A percentile compares a stretch with the other conserved stretches of the same genome.
These are phyloP conservation scores for Tenthredo amoena DNA, from an alignment of 2,888 invertebrate species.

Conservation along the genomic window DNA sequence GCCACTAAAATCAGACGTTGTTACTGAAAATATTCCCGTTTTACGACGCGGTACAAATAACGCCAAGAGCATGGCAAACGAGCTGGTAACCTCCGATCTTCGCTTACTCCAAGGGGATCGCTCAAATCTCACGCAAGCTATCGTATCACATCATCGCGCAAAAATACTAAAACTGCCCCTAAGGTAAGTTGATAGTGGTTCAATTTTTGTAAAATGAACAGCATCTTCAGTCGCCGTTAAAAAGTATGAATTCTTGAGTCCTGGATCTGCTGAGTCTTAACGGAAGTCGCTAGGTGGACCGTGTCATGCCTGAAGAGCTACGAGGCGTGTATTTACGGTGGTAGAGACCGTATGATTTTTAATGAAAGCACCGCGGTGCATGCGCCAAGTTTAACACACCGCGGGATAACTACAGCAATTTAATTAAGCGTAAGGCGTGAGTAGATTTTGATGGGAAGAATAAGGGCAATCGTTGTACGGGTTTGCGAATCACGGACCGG, in stretches of 20 bases:
- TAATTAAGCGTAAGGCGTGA: conserved; percentile 41
- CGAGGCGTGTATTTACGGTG: not conserved
- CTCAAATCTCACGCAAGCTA: not conserved
- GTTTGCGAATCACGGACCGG: not conserved
- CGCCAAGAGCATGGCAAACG: conserved; percentile 37
- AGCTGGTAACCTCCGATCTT: conserved; percentile 31
- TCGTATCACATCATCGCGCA: not conserved
- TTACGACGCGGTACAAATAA: conserved; percentile 43
- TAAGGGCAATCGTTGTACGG: conserved; percentile 37
- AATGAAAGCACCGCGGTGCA: not conserved
- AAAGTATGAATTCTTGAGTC: not conserved
- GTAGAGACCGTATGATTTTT: not conserved
- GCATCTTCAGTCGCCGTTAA: not conserved
- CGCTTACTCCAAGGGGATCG: not conserved
- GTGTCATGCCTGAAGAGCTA: conserved; percentile 15
- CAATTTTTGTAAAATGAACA: not conserved
- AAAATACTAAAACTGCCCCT: not conserved
- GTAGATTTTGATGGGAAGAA: conserved; percentile 33
- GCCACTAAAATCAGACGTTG: conserved; percentile 51
- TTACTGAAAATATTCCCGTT: conserved; percentile 47
- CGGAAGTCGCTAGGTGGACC: conserved; percentile 8
- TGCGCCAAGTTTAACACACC: conserved; percentile 24
- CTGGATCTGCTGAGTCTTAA: not conserved
- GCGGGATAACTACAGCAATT: conserved; percentile 38
- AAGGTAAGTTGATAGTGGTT: not conserved